These are phyloP conservation scores for Pocillopora verrucosa DNA, from an alignment of 64 coral and sea anemone genomes.

Conservation along the genomic window DNA sequence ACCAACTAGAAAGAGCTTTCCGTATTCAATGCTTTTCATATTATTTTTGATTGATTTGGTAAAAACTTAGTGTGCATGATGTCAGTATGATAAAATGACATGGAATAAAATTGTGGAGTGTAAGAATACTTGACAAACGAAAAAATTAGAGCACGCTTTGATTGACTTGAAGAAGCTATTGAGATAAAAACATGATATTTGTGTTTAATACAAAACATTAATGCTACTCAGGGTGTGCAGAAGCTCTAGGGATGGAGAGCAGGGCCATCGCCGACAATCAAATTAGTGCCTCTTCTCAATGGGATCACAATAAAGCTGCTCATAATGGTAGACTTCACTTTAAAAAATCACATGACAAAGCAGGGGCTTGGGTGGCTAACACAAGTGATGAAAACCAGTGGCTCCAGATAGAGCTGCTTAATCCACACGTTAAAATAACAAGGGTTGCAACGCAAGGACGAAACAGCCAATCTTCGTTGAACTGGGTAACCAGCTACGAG, in stretches of 20 bases:
- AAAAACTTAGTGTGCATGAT: too few species aligned
- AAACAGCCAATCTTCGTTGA: not conserved
- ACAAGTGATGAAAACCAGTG: conserved; percentile 22
- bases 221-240: not conserved
- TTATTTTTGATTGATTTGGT: too few species aligned
- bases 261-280: conserved; percentile 4
- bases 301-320: conserved; percentile 2
- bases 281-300: conserved; percentile 40
- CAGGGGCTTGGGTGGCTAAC: conserved; percentile 3
- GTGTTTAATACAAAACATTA: too few species aligned
- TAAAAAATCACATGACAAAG: not conserved
- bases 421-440: not conserved
- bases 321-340: conserved; percentile 33
- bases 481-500: conserved; percentile 34
- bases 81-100: too few species aligned
- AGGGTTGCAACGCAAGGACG: conserved; percentile 35
- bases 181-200: too few species aligned
- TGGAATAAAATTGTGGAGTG: too few species aligned
- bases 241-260: not conserved
- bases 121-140: too few species aligned
- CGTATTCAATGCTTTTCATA: too few species aligned
- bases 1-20: too few species aligned
- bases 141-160: too few species aligned
- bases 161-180: too few species aligned
- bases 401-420: conserved; percentile 31